Evolutionary conservation across 2,888 invertebrate genomes (phyloP), one percentile per base, ranked within the genome.

Genomic region (Dryococelus australis): DNA sequence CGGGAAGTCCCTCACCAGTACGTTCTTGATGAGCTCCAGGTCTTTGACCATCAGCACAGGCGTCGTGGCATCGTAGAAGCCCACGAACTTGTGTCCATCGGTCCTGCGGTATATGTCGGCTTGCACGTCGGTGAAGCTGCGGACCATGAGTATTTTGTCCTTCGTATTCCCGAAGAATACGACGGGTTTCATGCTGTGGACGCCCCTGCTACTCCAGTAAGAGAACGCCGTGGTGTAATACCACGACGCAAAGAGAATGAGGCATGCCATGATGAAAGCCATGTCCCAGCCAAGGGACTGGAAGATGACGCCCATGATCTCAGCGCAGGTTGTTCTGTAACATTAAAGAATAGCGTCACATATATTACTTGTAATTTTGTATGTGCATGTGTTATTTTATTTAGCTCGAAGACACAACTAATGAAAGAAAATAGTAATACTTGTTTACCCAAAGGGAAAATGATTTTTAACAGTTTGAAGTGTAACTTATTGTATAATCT

Each of bases 61-160:
- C 16, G 84, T 51, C 27, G 51, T 88, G 16, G 51, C 87, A 16
- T 84, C 47, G 27, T 87, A 85, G 28, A 85, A 83, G 0, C 89
- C 89, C 28, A 65, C 87, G 43, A 88, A 88, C 24, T 78, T 47
- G 12, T 89, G 87, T 6, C 88, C 88, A 10, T 87, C 90, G 65
- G 93, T 88, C 1, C 87, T 90, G 88, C 93, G 93, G 65, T 90
- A 89, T 65, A 91, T 91, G 53, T 88, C 87, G 92, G 92, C 51
- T 13, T 84, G 81, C 27, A 85, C 28, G 13, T 88, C 78, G 6
- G 78, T 79, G 9, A 85, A 53, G 20, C 84, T 28, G 13, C 47
- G 78, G 10, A 79, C 80, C 35, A 88, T 43, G 10, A 88, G 51
- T 26, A 89, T 85, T n/a, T 87, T 24, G 27, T 84, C 81, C 16